A percentile compares a stretch with the other conserved stretches of the same genome.
Evolutionary conservation across 2,113 vertebrate genomes (phyloP).

Genomic region (Gopherus flavomarginatus): DNA sequence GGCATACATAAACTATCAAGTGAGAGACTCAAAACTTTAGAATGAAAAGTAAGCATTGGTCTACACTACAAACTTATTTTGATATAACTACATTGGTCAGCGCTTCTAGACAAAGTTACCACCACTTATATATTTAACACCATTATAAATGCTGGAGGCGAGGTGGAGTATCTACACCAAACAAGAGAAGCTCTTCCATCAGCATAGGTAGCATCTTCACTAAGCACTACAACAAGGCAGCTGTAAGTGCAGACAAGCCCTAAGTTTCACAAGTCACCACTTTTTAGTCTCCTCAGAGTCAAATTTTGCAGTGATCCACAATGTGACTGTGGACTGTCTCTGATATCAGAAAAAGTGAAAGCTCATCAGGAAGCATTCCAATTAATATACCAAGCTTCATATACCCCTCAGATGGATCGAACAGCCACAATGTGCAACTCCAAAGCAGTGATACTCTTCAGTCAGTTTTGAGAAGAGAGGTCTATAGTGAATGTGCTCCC

Average conservation of each 20-base stretch:
- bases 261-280: background rate
- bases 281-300: background rate
- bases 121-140: too few species aligned
- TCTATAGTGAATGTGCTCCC: background rate
- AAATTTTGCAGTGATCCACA: background rate
- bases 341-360: background rate
- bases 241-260: background rate
- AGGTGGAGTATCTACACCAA: background rate
- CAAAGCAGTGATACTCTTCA: background rate
- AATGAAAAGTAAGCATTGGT: background rate
- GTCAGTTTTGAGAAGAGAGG: background rate
- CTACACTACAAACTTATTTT: background rate
- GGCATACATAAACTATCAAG: rapidly evolving
- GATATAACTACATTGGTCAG: background rate
- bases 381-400: background rate
- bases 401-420: background rate
- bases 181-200: background rate
- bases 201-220: background rate
- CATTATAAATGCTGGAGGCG: too few species aligned
- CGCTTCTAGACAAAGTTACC: background rate
- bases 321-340: background rate
- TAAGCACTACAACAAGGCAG: background rate
- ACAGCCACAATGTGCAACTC: rapidly evolving
- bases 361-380: background rate
- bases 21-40: background rate